Conservation (phyloP, 2,888 invertebrate species). For the Thyatira batis region DNA sequence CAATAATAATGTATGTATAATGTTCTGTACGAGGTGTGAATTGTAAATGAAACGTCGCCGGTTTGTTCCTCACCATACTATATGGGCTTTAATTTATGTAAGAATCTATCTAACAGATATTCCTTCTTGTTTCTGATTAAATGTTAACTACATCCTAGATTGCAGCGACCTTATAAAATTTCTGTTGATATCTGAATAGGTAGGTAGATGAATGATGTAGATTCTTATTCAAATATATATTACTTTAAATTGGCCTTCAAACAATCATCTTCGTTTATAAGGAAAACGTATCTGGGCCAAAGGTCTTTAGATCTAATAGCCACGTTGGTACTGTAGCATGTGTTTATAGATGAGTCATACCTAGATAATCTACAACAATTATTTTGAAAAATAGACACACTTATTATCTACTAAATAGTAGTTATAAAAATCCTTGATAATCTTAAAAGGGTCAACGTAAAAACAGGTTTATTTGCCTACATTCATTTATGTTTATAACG, state of each 20-base stretch:
- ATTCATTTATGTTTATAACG: no score
- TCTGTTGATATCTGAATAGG: no score
- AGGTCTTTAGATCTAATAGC: neutral
- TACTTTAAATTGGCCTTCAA: neutral
- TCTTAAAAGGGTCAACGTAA: no score
- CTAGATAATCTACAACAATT: no score
- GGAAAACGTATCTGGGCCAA: neutral
- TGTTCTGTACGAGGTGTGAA: slow-evolving; percentile 48
- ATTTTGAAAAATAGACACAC: no score
- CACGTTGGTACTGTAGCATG: neutral
- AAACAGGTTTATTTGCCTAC: no score
- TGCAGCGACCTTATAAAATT: no score
- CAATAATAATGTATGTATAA: slow-evolving; percentile 48
- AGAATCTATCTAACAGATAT: neutral
- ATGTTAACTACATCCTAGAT: neutral
- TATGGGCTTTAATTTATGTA: neutral
- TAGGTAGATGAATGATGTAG: no score
- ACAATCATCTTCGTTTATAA: neutral
- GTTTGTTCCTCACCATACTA: neutral
- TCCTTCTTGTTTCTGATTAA: neutral
- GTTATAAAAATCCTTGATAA: no score
- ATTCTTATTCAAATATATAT: neutral
- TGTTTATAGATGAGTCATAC: neutral
- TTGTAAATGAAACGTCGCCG: slow-evolving; percentile 42
- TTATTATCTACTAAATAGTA: no score